Base-by-base conservation (phyloP, 64 coral and sea anemone species). In the Dendrophyllia cribrosa region DNA sequence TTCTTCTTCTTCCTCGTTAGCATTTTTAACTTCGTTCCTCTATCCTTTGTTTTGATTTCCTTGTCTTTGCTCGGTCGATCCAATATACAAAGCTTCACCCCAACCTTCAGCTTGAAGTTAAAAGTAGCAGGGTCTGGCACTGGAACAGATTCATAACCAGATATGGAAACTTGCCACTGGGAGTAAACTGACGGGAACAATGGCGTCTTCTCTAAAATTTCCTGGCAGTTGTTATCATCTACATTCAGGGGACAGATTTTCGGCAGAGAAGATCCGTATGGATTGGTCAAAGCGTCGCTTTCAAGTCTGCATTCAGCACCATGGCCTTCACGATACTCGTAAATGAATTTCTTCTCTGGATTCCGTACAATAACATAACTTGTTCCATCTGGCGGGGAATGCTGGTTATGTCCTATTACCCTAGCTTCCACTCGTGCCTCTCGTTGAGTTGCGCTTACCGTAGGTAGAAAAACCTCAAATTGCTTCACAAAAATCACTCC, bases 131-230 rank as follows among this genome's bases (percentile, higher is more conserved):
- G 83, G 6, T 49, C 65, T 70, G 83, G 83, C 4, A 86, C 43
- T 1, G 62, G 61, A 16, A 63, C 63, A 48, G 82, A 49, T 49
- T 86, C 26, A 13, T 86, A 86, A 14, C 82, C 82, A 22, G 45
- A 69, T 16, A 70, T 11, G 20, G 64, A 50, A 25, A 86, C 43
- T 70, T 69, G 4, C 83, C 83, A 86, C 3, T 70, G 64, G 7
- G 64, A 86, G 46, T 86, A 86, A 9, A 86, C 64, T 13, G 83
- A 86, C 1, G 83, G 64, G 13, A 86, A 86, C 65, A 86, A 86
- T 17, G 83, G 46, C 46, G 83, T 86, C 66, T 24, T 71, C 46
- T 86, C 47, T 23, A 86, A 50, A 7, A 86, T 44, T 23, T 86
- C 83, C 7, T 51, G 64, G 22, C 83, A 86, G 64, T 71, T 86